A percentile compares a stretch with the other conserved stretches of the same genome.
These are phyloP conservation scores for Glyphotaelius pellucidus DNA, from an alignment of 2,888 invertebrate species.

Conservation along the genomic window DNA sequence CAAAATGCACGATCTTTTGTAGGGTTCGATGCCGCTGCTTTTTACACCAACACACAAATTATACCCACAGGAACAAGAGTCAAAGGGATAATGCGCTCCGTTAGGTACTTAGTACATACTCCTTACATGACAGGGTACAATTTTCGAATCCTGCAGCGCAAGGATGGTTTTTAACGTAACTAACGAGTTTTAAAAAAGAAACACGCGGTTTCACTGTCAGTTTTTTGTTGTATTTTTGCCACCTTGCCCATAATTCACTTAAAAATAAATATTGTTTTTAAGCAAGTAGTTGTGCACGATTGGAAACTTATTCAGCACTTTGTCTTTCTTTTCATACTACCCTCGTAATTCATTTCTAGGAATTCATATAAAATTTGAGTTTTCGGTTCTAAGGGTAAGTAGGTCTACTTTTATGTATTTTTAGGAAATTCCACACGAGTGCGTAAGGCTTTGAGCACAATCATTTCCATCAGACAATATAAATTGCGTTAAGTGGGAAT, in stretches of 20 bases:
- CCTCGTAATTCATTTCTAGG: too few species aligned
- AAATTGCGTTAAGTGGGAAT: too few species aligned
- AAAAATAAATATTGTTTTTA: not conserved
- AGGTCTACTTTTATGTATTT: too few species aligned
- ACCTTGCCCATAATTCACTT: not conserved
- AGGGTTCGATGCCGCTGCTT: slow-evolving; percentile 17
- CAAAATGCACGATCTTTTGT: slow-evolving; percentile 41
- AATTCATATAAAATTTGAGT: too few species aligned
- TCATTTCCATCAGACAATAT: too few species aligned
- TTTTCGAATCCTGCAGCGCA: slow-evolving; percentile 1
- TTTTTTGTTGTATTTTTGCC: not conserved
- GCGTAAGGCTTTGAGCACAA: too few species aligned
- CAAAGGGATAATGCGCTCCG: not conserved
- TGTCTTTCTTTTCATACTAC: too few species aligned
- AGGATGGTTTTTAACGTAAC: not conserved
- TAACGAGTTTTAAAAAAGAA: not conserved
- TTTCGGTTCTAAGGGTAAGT: too few species aligned
- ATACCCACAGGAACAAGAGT: not conserved
- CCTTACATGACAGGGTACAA: not conserved
- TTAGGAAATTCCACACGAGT: too few species aligned
- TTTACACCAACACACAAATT: slow-evolving; percentile 31
- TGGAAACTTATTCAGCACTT: not conserved
- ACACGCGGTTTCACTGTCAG: not conserved
- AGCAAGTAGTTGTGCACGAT: not conserved
- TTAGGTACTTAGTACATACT: not conserved